phyloP scores from a whole-genome alignment of 2,797 vertebrate species.

The Coregonus ussuriensis region DNA sequence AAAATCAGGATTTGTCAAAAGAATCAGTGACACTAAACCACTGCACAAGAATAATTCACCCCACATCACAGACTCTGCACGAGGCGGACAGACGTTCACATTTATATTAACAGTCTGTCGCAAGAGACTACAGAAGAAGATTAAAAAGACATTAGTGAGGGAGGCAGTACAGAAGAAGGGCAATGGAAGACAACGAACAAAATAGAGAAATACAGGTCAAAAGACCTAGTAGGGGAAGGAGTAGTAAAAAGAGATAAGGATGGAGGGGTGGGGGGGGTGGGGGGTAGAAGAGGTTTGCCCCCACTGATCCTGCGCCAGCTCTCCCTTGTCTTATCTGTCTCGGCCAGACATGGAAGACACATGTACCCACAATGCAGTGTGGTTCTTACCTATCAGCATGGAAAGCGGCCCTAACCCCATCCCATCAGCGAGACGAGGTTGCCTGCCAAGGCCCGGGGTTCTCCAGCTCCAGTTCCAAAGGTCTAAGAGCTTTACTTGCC shows the following conservation, averaged over 20 bases:
- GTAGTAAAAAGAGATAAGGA: constrained; percentile 1
- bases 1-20: no score
- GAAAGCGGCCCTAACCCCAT: constrained; percentile 51
- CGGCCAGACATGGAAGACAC: constrained; percentile 59
- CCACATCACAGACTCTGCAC: neutral
- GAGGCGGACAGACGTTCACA: neutral
- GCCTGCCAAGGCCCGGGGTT: constrained; percentile 37
- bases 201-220: neutral
- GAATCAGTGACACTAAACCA: neutral
- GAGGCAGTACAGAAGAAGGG: neutral
- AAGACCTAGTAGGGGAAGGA: constrained; percentile 1
- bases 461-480: constrained; percentile 41
- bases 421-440: constrained; percentile 42
- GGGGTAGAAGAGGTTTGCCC: constrained; percentile 35
- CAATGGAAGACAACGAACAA: neutral
- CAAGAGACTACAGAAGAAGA: neutral
- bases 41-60: neutral
- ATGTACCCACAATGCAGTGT: constrained; percentile 56
- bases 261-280: neutral
- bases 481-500: constrained; percentile 19
- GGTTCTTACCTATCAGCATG: constrained; percentile 45
- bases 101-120: neutral
- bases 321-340: constrained; percentile 63
- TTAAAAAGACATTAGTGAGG: neutral
- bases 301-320: constrained; percentile 60